Conservation (phyloP, 2,888 invertebrate genomes). For the Yponomeuta sedellus region DNA sequence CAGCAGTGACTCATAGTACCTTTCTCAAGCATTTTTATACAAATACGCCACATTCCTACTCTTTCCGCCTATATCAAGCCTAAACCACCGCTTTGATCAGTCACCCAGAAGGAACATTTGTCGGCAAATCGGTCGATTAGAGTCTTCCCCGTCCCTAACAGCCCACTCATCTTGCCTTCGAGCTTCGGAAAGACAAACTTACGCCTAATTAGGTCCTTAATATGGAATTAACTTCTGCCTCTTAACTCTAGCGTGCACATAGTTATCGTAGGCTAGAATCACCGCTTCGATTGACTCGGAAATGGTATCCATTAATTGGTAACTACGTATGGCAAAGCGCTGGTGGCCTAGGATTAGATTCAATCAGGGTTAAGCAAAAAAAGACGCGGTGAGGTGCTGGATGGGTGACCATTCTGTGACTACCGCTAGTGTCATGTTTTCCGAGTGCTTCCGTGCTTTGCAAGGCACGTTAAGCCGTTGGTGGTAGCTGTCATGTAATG, state of each 20-base stretch:
- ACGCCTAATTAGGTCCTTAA: background rate
- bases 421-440: too few species aligned
- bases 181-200: background rate
- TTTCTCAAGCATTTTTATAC: background rate
- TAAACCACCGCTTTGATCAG: background rate
- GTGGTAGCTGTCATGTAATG: too few species aligned
- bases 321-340: too few species aligned
- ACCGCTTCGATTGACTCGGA: background rate
- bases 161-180: background rate
- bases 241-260: background rate
- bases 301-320: too few species aligned
- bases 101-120: background rate
- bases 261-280: background rate
- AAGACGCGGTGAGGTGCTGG: too few species aligned
- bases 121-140: background rate
- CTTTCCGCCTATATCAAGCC: background rate
- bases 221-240: background rate
- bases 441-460: too few species aligned
- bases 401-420: too few species aligned
- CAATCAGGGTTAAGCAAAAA: too few species aligned
- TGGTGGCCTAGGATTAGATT: too few species aligned
- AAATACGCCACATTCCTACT: background rate
- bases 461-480: too few species aligned
- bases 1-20: too few species aligned
- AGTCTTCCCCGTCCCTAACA: background rate